These are phyloP conservation scores for Reticulitermes speratus DNA, from an alignment of 1,140 invertebrate species.

Conservation along the genomic window DNA sequence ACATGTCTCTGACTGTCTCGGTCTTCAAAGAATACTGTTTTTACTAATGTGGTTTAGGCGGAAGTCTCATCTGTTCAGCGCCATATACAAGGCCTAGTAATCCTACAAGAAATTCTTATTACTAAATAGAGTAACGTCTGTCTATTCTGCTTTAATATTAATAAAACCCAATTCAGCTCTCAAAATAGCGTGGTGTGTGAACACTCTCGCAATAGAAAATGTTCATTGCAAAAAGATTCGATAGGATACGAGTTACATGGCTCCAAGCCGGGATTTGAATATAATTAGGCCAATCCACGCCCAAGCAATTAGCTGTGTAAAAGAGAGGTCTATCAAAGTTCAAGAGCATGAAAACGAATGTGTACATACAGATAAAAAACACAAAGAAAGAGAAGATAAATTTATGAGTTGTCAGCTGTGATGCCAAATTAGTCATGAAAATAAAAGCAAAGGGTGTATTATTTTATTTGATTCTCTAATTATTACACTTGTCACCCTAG, in stretches of 20 bases:
- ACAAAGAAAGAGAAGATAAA: not conserved
- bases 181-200: too few relatives aligned
- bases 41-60: too few relatives aligned
- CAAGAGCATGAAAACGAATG: not conserved
- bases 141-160: too few relatives aligned
- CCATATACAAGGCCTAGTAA: too few relatives aligned
- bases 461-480: not conserved
- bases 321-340: not conserved
- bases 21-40: too few relatives aligned
- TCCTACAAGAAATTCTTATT: too few relatives aligned
- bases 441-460: not conserved
- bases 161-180: too few relatives aligned
- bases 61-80: too few relatives aligned
- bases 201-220: too few relatives aligned
- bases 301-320: not conserved
- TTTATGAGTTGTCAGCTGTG: not conserved
- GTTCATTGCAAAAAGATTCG: too few relatives aligned
- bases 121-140: too few relatives aligned
- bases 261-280: not conserved
- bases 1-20: too few relatives aligned
- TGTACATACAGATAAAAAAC: not conserved
- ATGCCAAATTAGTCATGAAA: not conserved
- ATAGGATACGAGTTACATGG: not conserved
- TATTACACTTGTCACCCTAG: not conserved
- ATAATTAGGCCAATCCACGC: not conserved